Evolutionary conservation across 2,113 vertebrate genomes (phyloP).

Genomic region (Taurulus bubalis): DNA sequence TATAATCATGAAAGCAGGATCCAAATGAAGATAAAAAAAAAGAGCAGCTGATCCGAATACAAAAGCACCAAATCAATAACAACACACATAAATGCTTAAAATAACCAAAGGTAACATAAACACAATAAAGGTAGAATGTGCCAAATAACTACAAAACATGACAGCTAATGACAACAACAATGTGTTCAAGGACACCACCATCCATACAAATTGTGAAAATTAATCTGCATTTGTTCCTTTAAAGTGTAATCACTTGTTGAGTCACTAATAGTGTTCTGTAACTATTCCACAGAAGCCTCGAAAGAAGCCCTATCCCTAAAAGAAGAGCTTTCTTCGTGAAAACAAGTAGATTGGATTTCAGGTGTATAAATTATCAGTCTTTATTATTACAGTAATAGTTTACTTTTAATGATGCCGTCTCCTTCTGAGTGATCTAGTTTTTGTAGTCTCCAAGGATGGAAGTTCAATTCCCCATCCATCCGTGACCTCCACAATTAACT

Average conservation of each 20-base stretch:
- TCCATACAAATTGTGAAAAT: background rate
- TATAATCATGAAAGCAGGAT: background rate
- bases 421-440: conserved; percentile 75
- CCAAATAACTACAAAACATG: background rate
- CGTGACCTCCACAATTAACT: conserved; percentile 75
- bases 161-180: background rate
- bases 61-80: background rate
- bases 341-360: background rate
- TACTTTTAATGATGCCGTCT: conserved; percentile 66
- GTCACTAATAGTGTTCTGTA: background rate
- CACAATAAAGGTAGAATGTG: background rate
- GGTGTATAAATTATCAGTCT: conserved; percentile 15
- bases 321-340: background rate
- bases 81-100: background rate
- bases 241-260: background rate
- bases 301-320: background rate
- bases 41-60: background rate
- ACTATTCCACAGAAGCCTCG: background rate
- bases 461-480: conserved; percentile 69
- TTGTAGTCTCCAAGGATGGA: conserved; percentile 65
- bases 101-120: background rate
- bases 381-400: conserved; percentile 49
- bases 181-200: background rate
- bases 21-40: background rate
- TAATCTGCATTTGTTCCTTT: background rate